Evolutionary conservation across 2,113 vertebrate genomes (phyloP), one percentile per base, ranked within the genome.

Genomic region (Atractosteus spatula): DNA sequence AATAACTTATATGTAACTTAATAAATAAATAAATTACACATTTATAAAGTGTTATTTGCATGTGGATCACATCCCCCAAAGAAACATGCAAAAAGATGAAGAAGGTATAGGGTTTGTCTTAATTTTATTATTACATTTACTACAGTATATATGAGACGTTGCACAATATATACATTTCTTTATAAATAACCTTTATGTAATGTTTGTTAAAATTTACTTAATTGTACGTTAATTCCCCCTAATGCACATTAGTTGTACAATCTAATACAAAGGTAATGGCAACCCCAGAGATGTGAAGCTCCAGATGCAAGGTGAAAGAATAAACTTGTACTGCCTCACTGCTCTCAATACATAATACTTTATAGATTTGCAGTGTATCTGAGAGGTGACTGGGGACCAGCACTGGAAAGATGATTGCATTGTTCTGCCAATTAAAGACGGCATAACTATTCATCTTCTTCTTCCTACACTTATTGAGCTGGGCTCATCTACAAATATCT

Each of bases 401-500:
- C 45, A 54, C 66, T 68, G 66, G 8, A 66, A 55, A 55, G 70
- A 77, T 69, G 71, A 79, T 72, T 71, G 59, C 69, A 78, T 79
- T 79, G 69, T 80, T 80, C 75, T 74, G 68, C 56, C 81, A 80
- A 76, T 77, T 79, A 78, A 75, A 62, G 76, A 71, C 7, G 51
- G 14, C 64, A 17, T 77, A 85, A 74, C 78, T 79, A 79, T 78
- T 71, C n/a, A 70, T 75, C 77, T 80, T 75, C 70, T 73, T 78
- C 83, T 81, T 80, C 85, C 84, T 80, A 86, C 86, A 78, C 79
- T 68, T 65, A 68, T 74, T 62, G 69, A n/a, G 66, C 72, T 77
- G 80, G 77, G 75, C 76, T 87, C 85, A 78, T 86, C 86, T 86
- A 80, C 78, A 85, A 85, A 86, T 70, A 76, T 84, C 81, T 75